Conservation (phyloP, 2,888 invertebrate genomes). For the Hypolimnas misippus region DNA sequence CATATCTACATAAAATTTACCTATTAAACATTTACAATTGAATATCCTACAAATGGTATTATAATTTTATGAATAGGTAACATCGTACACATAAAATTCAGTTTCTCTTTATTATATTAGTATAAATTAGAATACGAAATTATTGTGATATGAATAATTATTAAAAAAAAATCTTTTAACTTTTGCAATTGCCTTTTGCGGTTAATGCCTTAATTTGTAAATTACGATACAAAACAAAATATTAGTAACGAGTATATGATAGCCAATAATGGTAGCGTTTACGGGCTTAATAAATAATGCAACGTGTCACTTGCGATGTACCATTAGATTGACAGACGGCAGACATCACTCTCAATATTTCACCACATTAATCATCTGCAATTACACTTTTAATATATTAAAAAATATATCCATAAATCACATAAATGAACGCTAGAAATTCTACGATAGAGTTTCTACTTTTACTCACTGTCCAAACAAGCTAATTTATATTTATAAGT, state of each 20-base stretch:
- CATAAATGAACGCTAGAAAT: slow-evolving; percentile 26
- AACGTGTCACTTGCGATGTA: not conserved
- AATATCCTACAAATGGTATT: no score
- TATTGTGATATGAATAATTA: no score
- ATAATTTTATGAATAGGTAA: no score
- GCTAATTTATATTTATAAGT: not conserved
- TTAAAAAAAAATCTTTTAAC: no score
- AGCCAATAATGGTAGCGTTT: not conserved
- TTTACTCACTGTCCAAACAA: slow-evolving; percentile 18
- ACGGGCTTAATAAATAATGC: not conserved
- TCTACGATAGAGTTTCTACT: slow-evolving; percentile 16
- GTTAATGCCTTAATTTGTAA: no score
- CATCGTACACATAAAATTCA: no score
- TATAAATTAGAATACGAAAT: no score
- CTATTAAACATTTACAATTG: no score
- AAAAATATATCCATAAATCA: slow-evolving; percentile 21
- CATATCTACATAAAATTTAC: no score
- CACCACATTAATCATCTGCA: slow-evolving; percentile 16
- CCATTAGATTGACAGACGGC: slow-evolving; percentile 28
- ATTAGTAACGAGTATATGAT: not conserved
- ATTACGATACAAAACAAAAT: no score
- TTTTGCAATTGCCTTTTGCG: no score
- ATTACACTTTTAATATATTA: slow-evolving; percentile 12
- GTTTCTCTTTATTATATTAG: no score
- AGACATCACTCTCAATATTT: slow-evolving; percentile 17